Percentiles rank a stretch among this genome's conserved stretches.
Evolutionary conservation across 2,113 vertebrate species (phyloP).

Genomic region (Spermophilus dauricus): DNA sequence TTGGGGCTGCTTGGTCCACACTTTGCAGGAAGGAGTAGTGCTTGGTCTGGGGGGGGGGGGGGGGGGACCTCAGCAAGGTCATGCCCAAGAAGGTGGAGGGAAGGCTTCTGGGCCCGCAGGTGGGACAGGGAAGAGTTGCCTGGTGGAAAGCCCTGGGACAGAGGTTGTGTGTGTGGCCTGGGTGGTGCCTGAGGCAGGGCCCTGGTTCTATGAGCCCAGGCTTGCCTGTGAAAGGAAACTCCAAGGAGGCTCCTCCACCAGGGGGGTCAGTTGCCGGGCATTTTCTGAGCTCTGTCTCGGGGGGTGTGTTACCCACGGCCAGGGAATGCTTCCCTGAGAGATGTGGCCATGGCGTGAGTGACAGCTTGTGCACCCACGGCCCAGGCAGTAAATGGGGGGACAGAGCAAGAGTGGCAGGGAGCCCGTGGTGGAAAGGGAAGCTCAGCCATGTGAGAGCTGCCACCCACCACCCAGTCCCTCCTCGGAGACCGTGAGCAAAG

Average conservation of each 20-base stretch:
- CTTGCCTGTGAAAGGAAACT: not conserved
- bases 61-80: not conserved
- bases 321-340: not conserved
- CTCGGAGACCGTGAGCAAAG: not conserved
- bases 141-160: not conserved
- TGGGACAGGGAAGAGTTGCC: too few relatives aligned
- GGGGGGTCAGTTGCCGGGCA: not conserved
- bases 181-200: too few relatives aligned
- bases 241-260: not conserved
- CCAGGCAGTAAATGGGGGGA: not conserved
- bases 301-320: not conserved
- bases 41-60: too few relatives aligned
- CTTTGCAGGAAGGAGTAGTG: not conserved
- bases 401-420: not conserved
- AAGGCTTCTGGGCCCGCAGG: not conserved
- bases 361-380: rapidly evolving
- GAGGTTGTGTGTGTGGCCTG: not conserved
- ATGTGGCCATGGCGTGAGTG: too few relatives aligned
- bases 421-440: not conserved
- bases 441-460: rapidly evolving
- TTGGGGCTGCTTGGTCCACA: not conserved
- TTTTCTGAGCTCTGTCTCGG: not conserved
- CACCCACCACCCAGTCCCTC: not conserved
- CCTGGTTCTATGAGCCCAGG: not conserved
- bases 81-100: not conserved